Base-by-base conservation (phyloP, 2,113 vertebrate species). In the Asarcornis scutulata region DNA sequence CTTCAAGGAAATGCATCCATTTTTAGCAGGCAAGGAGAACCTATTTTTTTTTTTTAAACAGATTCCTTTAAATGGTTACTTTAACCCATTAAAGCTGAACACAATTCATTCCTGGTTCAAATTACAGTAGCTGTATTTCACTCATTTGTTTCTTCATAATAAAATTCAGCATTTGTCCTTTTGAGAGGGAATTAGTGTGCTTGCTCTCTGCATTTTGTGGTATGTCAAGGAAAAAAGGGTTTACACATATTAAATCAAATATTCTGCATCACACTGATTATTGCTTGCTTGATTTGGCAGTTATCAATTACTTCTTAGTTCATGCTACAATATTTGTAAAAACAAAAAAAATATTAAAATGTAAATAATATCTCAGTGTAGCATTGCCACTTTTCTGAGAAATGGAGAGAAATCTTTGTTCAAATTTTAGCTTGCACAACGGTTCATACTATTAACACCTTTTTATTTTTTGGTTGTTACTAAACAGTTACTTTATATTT, bases 1-100 rank as follows among this genome's bases (percentile, higher is more conserved):
- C 86, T 92, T 96, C 82, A 97, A 96, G 90, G 93, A 97, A 95
- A 79, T 6, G 2, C 83, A 75, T 90, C 93, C 90, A 84, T 95
- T 96, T 97, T 94, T 93, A 96, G 88, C 89, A 82, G 86, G 36
- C 53, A 86, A 58, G 73, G 34, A 90, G 69, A 92, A 46, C 38
- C 18, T 38, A 71, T 83, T 38, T 76, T 71, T 16, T 34, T 25
- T 40, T 73, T 86, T 26, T 76, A 86, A 46, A 55, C 40, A 34
- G 20, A 64, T 93, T 86, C 90, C 60, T 91, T 52, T 31, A 88
- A 81, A 46, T 46, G 59, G 40, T 62, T 58, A 59, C 85, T 88
- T 95, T 90, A 95, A 78, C 64, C 60, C 38, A 4, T 83, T 68
- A 94, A 91, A 78, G 32, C 5, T 75, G 36, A 72, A 60, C 1